phyloP scores from a whole-genome alignment of 2,888 invertebrate genomes.

The Harpagoxenus sublaevis region DNA sequence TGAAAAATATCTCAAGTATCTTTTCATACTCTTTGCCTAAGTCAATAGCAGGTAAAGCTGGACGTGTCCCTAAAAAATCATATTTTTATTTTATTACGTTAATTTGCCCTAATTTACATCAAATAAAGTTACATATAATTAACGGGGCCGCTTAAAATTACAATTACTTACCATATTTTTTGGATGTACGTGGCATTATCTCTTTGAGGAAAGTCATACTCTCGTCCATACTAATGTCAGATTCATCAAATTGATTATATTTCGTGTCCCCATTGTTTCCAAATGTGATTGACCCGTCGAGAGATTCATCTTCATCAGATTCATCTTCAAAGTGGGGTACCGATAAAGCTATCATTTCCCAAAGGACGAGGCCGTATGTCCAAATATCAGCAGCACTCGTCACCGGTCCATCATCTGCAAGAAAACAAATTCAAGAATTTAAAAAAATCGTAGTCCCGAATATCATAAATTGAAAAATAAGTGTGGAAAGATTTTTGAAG shows the following conservation, averaged over 20 bases:
- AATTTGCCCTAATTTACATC: neutral
- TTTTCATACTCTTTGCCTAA: constrained; percentile 88
- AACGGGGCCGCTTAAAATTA: neutral
- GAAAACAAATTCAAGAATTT: constrained; percentile 21
- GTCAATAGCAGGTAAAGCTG: constrained; percentile 89
- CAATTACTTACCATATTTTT: constrained; percentile 73
- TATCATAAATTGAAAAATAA: neutral
- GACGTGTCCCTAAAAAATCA: constrained; percentile 89
- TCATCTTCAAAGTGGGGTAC: constrained; percentile 89
- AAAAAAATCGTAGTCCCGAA: neutral
- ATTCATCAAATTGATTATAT: constrained; percentile 64
- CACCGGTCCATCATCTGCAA: constrained; percentile 87
- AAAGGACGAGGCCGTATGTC: constrained; percentile 92
- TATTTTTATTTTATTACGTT: constrained; percentile 5
- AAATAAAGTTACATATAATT: neutral
- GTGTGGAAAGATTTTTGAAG: neutral
- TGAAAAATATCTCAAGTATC: constrained; percentile 90
- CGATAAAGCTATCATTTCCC: constrained; percentile 93
- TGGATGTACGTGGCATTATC: constrained; percentile 12
- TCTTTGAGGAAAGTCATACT: constrained; percentile 70
- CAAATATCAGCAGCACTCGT: constrained; percentile 93
- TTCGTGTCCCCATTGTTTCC: neutral
- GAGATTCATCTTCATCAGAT: constrained; percentile 67
- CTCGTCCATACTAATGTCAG: constrained; percentile 74
- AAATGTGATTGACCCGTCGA: constrained; percentile 76